Conservation (phyloP, 30 jellyfish, hydroid and myxozoan genomes). For the Aurelia sp. region DNA sequence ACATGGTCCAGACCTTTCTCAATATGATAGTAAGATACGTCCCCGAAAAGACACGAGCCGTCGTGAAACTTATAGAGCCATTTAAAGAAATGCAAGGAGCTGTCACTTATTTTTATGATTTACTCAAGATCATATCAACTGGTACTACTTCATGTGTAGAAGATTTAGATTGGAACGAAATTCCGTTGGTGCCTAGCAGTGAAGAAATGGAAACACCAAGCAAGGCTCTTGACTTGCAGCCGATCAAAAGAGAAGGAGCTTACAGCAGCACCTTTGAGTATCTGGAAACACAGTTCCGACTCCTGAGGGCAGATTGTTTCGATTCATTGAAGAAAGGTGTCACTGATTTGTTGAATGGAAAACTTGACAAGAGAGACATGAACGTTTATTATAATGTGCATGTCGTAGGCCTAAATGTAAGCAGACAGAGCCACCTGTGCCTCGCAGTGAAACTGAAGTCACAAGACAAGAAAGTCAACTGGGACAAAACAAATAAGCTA, state of each 20-base stretch:
- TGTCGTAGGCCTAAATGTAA: constrained; percentile 38
- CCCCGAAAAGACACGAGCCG: constrained; percentile 33
- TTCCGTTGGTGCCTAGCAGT: constrained; percentile 15
- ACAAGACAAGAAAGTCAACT: constrained; percentile 18
- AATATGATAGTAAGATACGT: not conserved
- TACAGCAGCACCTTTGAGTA: constrained; percentile 56
- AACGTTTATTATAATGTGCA: constrained; percentile 45
- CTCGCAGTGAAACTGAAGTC: constrained; percentile 54
- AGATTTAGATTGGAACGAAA: constrained; percentile 27
- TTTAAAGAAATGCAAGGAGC: not conserved
- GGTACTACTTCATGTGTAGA: not conserved
- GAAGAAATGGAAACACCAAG: constrained; percentile 9
- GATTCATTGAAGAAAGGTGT: constrained; percentile 29
- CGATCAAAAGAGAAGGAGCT: constrained; percentile 29
- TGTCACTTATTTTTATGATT: not conserved
- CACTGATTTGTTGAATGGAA: constrained; percentile 8
- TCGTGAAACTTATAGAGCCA: constrained; percentile 19
- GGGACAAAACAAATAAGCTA: constrained; percentile 57
- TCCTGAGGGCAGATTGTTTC: constrained; percentile 67
- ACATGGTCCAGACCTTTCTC: not conserved
- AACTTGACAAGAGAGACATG: constrained; percentile 65
- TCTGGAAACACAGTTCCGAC: constrained; percentile 54
- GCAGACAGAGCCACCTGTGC: constrained; percentile 7
- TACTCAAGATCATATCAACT: constrained; percentile 8
- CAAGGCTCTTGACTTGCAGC: constrained; percentile 18